Evolutionary conservation across 2,888 invertebrate genomes (phyloP).

Genomic region (Drosophila mayaguana): DNA sequence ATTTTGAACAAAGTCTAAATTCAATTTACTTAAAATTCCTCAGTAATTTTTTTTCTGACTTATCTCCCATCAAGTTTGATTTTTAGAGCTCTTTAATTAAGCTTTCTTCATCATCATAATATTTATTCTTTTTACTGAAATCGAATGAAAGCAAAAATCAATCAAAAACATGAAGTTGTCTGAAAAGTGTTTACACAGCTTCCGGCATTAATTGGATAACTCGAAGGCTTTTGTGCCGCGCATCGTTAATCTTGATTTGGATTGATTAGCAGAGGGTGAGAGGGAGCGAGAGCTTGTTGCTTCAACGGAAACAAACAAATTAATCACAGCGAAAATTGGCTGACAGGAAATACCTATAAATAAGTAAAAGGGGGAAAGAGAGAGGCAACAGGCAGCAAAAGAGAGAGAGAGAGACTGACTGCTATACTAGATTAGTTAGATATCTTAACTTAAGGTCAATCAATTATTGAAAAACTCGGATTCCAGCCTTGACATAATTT

Average conservation of each 20-base stretch:
- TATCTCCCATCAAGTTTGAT: background rate
- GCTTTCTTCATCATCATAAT: background rate
- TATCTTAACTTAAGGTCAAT: background rate
- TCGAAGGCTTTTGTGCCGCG: background rate
- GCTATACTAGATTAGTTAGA: background rate
- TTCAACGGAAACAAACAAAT: conserved; percentile 10
- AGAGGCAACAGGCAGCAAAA: too few relatives aligned
- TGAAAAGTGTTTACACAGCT: conserved; percentile 11
- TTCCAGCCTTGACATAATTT: background rate
- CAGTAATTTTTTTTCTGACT: too few relatives aligned
- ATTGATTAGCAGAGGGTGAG: conserved; percentile 7
- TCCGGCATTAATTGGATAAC: conserved; percentile 19
- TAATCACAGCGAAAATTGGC: conserved; percentile 6
- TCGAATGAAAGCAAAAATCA: conserved; percentile 19
- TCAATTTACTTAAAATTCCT: background rate
- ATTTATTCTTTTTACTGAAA: background rate
- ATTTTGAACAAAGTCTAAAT: background rate
- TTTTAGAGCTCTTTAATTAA: background rate
- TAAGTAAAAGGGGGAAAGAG: background rate
- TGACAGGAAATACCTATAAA: background rate
- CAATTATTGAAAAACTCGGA: background rate
- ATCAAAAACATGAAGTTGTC: conserved; percentile 17
- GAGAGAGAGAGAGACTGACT: background rate
- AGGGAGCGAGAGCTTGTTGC: conserved; percentile 1
- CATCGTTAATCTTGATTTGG: conserved; percentile 22